Conservation (phyloP, 2,113 vertebrate genomes). For the Geococcyx californianus region DNA sequence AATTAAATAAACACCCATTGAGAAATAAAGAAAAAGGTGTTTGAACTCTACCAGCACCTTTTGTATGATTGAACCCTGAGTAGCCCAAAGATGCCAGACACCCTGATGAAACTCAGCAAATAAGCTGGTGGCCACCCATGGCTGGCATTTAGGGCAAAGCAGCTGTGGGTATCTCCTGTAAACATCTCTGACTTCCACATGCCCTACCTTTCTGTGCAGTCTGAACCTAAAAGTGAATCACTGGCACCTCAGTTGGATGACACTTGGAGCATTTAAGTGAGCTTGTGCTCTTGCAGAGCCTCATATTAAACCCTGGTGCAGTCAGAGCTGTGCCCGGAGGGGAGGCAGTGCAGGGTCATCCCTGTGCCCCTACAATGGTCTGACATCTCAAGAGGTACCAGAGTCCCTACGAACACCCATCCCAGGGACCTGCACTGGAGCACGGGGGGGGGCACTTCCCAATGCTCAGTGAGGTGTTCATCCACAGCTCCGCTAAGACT, state of each 20-base stretch:
- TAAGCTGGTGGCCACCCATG: not conserved
- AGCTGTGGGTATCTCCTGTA: not conserved
- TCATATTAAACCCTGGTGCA: not conserved
- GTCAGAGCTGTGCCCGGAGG: not conserved
- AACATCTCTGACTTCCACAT: not conserved
- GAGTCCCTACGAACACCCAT: too few species aligned
- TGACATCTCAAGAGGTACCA: too few species aligned
- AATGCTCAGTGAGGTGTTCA: not conserved
- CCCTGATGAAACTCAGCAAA: not conserved
- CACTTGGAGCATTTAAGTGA: not conserved
- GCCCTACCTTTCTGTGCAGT: not conserved
- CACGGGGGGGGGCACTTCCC: not conserved
- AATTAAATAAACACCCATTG: not conserved
- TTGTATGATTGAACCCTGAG: not conserved
- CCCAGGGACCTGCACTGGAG: not conserved
- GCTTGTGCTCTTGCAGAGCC: not conserved
- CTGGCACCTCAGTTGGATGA: not conserved
- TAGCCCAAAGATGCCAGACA: not conserved
- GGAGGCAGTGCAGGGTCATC: not conserved
- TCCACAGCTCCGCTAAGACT: not conserved
- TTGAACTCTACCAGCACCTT: not conserved
- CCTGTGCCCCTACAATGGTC: not conserved
- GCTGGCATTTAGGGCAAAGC: not conserved
- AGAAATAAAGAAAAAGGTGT: not conserved
- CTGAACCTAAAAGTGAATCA: not conserved